Conservation (phyloP, 2,113 vertebrate species). For the Calidris pugnax region DNA sequence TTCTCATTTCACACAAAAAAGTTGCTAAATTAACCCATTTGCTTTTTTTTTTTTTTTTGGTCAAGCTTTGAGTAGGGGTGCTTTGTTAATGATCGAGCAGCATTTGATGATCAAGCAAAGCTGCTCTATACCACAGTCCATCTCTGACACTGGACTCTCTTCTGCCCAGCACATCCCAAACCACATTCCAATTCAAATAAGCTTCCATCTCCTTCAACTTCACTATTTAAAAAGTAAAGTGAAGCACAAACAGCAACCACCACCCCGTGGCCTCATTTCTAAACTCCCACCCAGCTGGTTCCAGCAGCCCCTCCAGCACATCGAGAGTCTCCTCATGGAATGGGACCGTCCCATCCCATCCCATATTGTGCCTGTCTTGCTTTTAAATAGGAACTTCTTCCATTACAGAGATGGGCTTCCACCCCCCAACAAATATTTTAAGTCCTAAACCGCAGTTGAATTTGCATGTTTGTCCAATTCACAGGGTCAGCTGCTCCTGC, state of each 20-base stretch:
- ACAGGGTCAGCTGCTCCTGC: background rate
- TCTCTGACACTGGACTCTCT: background rate
- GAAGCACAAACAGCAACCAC: background rate
- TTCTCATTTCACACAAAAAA: background rate
- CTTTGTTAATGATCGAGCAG: background rate
- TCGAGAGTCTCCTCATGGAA: background rate
- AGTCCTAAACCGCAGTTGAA: background rate
- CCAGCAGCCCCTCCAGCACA: background rate
- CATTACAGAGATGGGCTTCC: background rate
- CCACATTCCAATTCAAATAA: background rate
- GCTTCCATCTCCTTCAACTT: background rate
- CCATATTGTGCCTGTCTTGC: background rate
- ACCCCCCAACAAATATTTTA: background rate
- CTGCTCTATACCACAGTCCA: background rate
- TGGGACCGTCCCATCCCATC: background rate
- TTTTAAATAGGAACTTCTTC: background rate
- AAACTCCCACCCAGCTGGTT: background rate
- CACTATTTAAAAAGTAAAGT: background rate
- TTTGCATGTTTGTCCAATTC: background rate
- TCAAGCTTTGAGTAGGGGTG: background rate
- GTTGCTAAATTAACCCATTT: background rate
- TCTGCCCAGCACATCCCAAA: background rate
- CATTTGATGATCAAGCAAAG: background rate
- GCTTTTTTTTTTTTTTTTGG: no score
- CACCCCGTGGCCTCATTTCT: background rate